Evolutionary conservation across 2,797 vertebrate species (phyloP).

Genomic region (Parotocinclus haroldoi): DNA sequence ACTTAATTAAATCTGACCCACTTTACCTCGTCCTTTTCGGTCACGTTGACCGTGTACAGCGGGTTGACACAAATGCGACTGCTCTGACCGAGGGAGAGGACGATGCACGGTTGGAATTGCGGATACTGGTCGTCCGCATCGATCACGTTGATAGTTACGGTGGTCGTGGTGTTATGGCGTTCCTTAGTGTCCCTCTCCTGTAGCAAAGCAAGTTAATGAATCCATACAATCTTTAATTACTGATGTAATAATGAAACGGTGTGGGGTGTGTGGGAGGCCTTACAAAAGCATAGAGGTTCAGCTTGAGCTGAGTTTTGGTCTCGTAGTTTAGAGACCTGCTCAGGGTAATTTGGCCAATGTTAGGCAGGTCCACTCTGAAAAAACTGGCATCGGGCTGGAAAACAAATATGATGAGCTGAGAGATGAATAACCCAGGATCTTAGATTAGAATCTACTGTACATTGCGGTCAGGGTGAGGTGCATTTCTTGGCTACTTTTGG

Average conservation of each 20-base stretch:
- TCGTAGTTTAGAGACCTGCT: constrained; percentile 79
- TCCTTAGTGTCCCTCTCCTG: constrained; percentile 74
- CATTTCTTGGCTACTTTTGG: too few species aligned
- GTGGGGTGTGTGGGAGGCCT: constrained; percentile 15
- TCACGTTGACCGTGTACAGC: constrained; percentile 71
- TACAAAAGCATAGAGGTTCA: constrained; percentile 76
- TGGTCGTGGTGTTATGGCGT: constrained; percentile 64
- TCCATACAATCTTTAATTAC: neutral
- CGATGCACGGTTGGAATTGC: constrained; percentile 74
- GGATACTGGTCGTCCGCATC: constrained; percentile 81
- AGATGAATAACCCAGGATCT: too few species aligned
- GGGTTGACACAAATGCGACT: constrained; percentile 71
- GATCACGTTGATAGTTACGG: constrained; percentile 62
- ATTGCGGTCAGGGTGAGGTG: too few species aligned
- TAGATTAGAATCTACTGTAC: neutral
- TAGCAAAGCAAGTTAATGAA: neutral
- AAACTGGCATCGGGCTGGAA: constrained; percentile 75
- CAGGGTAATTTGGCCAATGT: constrained; percentile 78
- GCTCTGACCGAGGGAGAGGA: constrained; percentile 59
- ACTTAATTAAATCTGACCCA: too few species aligned
- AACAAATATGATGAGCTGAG: constrained; percentile 26
- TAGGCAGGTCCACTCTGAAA: constrained; percentile 78
- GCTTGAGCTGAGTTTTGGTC: constrained; percentile 67
- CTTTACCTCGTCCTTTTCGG: constrained; percentile 69
- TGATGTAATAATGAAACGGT: neutral